These are phyloP conservation scores for Agapornis roseicollis DNA, from an alignment of 2,113 vertebrate species.

Conservation along the genomic window DNA sequence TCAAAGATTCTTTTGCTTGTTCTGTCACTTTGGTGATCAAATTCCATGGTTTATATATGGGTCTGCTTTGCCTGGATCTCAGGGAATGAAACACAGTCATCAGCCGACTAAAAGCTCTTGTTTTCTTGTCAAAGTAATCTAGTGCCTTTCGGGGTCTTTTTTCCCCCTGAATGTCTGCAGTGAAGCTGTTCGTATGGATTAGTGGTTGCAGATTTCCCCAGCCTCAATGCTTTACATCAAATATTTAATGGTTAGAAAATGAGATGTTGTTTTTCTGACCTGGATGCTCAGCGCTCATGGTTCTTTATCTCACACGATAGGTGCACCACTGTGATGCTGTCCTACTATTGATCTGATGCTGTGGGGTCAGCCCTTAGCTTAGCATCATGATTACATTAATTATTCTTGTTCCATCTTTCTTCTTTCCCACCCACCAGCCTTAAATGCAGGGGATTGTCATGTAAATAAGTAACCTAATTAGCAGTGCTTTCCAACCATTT, in stretches of 20 bases:
- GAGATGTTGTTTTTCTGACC: not conserved
- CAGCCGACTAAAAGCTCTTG: not conserved
- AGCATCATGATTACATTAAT: not conserved
- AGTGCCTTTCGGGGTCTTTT: not conserved
- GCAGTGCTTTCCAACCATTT: not conserved
- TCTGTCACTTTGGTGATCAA: accelerated
- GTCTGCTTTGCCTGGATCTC: not conserved
- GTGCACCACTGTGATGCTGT: not conserved
- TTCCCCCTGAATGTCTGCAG: not conserved
- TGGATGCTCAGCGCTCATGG: not conserved
- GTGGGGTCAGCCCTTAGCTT: not conserved
- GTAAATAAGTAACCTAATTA: slow-evolving; percentile 48
- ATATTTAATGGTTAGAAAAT: not conserved
- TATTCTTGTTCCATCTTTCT: not conserved
- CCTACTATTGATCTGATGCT: not conserved
- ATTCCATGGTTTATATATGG: not conserved
- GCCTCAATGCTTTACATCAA: not conserved
- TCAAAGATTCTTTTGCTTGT: not conserved
- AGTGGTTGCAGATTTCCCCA: not conserved
- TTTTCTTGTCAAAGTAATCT: not conserved
- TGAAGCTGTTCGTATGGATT: not conserved
- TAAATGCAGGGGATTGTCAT: not conserved
- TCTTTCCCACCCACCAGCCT: not conserved
- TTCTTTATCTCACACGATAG: not conserved
- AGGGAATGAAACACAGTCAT: not conserved